Percentiles rank a stretch among this genome's conserved stretches.
phyloP scores from a whole-genome alignment of 2,113 vertebrate genomes.

The Cyprinodon tularosa region DNA sequence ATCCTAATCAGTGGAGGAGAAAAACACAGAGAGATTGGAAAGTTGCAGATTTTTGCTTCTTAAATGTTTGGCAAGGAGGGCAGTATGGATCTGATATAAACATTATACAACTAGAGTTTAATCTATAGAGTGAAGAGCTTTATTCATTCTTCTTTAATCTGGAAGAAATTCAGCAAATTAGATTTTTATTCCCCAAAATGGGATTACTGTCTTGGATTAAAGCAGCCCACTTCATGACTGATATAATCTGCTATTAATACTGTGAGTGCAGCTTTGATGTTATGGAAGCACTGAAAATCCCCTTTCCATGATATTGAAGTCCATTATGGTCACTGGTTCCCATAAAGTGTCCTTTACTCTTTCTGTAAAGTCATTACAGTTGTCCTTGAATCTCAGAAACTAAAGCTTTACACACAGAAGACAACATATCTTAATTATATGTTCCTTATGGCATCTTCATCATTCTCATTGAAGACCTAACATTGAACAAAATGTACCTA shows the following conservation, averaged over 20 bases:
- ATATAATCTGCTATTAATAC: constrained; percentile 60
- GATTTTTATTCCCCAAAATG: constrained; percentile 41
- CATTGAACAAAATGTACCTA: too few relatives aligned
- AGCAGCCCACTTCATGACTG: constrained; percentile 39
- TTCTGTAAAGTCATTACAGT: background rate
- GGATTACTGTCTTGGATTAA: constrained; percentile 44
- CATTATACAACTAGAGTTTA: background rate
- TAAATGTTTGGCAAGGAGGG: too few relatives aligned
- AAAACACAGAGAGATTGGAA: background rate
- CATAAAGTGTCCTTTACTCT: background rate
- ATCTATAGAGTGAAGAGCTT: background rate
- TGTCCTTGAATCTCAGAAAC: too few relatives aligned
- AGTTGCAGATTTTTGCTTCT: too few relatives aligned
- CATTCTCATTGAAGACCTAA: too few relatives aligned
- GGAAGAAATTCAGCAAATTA: constrained; percentile 3
- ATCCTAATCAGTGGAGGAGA: constrained; percentile 31
- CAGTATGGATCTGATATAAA: background rate
- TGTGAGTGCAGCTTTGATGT: constrained; percentile 37
- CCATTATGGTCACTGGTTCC: constrained; percentile 15
- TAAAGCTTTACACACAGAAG: too few relatives aligned
- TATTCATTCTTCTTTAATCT: background rate
- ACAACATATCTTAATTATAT: too few relatives aligned
- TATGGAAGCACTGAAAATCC: constrained; percentile 33
- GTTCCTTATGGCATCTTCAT: too few relatives aligned
- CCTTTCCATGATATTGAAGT: constrained; percentile 45